A percentile compares a stretch with the other conserved stretches of the same genome.
phyloP scores from a whole-genome alignment of 2,113 vertebrate genomes.

The Smithornis capensis region DNA sequence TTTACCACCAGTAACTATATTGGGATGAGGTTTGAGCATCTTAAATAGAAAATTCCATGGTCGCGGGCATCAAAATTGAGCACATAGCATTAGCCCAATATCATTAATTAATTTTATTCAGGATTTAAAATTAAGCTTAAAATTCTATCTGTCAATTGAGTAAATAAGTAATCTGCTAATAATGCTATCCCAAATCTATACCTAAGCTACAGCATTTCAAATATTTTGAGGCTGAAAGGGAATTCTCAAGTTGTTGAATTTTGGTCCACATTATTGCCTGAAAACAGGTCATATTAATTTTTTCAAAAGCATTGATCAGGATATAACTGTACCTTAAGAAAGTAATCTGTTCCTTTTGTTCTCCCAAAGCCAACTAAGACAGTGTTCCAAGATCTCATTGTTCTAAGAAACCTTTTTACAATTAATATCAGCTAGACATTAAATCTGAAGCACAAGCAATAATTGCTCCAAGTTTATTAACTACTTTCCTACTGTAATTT shows the following conservation, averaged over 20 bases:
- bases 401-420: constrained; percentile 1
- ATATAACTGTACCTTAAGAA: not conserved
- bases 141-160: not conserved
- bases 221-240: not conserved
- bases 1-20: not conserved
- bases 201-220: not conserved
- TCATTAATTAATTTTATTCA: not conserved
- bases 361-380: not conserved
- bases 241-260: not conserved
- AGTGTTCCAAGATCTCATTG: not conserved
- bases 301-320: not conserved
- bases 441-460: constrained; percentile 21
- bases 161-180: not conserved
- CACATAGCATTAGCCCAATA: not conserved
- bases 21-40: not conserved
- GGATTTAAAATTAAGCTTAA: not conserved
- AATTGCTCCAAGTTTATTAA: constrained; percentile 19
- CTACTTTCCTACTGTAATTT: not conserved
- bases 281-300: not conserved
- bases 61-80: not conserved
- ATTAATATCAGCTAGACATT: constrained; percentile 29
- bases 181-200: not conserved
- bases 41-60: not conserved
- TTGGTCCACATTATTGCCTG: not conserved
- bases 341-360: not conserved